Conservation (phyloP, 2,797 vertebrate species). For the Phoeniculus purpureus region DNA sequence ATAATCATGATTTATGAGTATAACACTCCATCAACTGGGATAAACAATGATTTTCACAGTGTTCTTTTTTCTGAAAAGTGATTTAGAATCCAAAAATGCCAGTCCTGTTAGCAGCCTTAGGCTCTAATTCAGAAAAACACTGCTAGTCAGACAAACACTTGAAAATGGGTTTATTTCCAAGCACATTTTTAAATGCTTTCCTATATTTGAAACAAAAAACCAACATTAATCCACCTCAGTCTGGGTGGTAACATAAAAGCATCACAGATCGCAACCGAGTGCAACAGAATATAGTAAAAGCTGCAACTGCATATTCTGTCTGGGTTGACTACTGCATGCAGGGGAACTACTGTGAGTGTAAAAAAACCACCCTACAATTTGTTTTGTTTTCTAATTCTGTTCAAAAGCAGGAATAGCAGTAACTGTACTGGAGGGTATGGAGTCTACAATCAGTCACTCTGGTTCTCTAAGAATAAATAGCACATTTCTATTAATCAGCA, state of each 20-base stretch:
- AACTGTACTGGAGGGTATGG: neutral
- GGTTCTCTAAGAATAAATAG: neutral
- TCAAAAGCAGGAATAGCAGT: neutral
- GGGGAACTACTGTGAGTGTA: neutral
- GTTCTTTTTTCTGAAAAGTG: neutral
- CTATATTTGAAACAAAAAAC: neutral
- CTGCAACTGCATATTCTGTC: neutral
- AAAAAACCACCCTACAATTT: neutral
- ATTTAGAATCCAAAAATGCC: conserved; percentile 20
- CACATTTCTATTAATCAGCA: rapidly evolving
- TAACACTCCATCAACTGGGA: conserved; percentile 54
- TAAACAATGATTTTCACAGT: conserved; percentile 33
- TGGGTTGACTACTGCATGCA: neutral
- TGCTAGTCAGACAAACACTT: neutral
- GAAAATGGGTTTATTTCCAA: neutral
- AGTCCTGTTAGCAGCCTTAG: neutral
- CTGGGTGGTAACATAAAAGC: neutral
- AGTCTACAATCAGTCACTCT: neutral
- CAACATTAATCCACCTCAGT: neutral
- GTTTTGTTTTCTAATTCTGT: neutral
- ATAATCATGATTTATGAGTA: conserved; percentile 62
- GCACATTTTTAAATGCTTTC: neutral
- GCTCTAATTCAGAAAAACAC: neutral
- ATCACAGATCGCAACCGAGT: neutral
- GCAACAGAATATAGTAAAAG: neutral